Evolutionary conservation across 2,797 vertebrate species (phyloP).

Genomic region (Aplochiton taeniatus): DNA sequence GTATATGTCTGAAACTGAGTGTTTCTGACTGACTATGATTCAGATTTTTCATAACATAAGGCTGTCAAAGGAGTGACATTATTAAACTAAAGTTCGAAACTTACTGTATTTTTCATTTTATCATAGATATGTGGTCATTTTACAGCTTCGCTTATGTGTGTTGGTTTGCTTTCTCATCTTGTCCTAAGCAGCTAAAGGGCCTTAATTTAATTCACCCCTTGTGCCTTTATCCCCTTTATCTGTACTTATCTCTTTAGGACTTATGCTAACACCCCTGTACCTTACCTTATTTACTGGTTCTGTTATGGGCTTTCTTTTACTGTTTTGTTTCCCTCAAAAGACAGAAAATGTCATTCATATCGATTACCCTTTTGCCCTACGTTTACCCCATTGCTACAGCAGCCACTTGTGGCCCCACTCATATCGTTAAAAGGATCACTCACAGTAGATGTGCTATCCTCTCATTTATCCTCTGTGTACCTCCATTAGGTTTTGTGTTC

Average conservation of each 20-base stretch:
- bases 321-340: too few relatives aligned
- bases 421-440: not conserved
- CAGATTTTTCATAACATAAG: too few relatives aligned
- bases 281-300: too few relatives aligned
- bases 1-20: not conserved
- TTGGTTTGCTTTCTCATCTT: not conserved
- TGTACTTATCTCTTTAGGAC: not conserved
- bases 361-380: not conserved
- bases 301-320: too few relatives aligned
- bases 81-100: not conserved
- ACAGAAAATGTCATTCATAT: not conserved
- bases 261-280: too few relatives aligned
- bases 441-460: not conserved
- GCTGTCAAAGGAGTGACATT: too few relatives aligned
- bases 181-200: not conserved
- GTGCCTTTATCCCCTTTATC: slow-evolving; percentile 1
- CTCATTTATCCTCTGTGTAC: not conserved
- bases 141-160: slow-evolving; percentile 15
- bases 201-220: slow-evolving; percentile 17
- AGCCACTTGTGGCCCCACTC: not conserved
- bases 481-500: not conserved
- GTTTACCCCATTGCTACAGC: not conserved
- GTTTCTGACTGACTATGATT: too few relatives aligned
- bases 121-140: not conserved
- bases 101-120: slow-evolving; percentile 13